Conservation (phyloP, 2,113 vertebrate genomes). For the Anthoscopus minutus region DNA sequence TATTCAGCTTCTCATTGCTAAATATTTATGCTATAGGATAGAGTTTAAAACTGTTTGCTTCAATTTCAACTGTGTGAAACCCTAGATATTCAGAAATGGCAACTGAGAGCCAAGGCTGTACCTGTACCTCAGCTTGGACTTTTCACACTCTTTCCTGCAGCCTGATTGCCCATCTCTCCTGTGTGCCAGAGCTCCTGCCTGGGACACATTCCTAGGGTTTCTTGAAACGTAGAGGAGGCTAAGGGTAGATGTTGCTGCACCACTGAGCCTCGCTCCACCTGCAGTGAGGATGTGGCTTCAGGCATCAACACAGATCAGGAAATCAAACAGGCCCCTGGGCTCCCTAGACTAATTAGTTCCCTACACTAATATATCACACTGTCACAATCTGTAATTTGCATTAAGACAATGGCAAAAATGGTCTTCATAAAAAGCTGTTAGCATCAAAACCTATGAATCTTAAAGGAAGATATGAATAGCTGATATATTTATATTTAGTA, state of each 20-base stretch:
- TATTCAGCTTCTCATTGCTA: background rate
- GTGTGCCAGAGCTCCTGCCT: background rate
- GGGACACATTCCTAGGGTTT: background rate
- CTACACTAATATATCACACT: background rate
- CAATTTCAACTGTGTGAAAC: background rate
- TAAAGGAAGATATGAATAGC: background rate
- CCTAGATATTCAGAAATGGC: background rate
- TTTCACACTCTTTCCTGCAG: background rate
- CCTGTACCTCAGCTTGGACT: background rate
- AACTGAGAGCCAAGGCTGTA: background rate
- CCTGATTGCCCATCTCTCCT: background rate
- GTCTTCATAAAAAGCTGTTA: background rate
- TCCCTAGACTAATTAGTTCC: background rate
- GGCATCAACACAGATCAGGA: background rate
- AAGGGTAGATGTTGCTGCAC: background rate
- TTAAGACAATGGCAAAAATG: background rate
- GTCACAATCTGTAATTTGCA: background rate
- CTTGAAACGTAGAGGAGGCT: background rate
- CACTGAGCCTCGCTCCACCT: background rate
- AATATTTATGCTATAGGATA: background rate
- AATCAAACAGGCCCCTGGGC: background rate
- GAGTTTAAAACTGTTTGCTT: background rate
- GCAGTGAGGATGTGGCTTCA: background rate
- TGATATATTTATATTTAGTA: background rate
- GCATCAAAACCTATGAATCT: background rate